phyloP scores from a whole-genome alignment of 2,888 invertebrate genomes.

The Lycophotia porphyrea region DNA sequence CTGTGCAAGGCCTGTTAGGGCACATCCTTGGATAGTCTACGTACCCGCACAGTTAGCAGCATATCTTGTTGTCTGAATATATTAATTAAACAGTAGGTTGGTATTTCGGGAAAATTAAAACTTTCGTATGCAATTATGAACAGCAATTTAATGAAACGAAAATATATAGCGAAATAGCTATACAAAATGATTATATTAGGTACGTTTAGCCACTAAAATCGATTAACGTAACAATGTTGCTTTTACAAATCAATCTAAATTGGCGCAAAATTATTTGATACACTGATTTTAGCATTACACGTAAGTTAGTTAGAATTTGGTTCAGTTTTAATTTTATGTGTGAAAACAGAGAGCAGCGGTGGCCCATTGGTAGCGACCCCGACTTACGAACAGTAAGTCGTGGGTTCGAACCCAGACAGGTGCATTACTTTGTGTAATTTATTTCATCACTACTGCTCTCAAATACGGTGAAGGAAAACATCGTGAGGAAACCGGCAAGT shows the following conservation, averaged over 20 bases:
- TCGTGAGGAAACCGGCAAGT: too few species aligned
- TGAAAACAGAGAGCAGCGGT: neutral
- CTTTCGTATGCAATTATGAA: neutral
- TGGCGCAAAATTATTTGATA: conserved; percentile 9
- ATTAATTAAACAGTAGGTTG: neutral
- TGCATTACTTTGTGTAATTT: too few species aligned
- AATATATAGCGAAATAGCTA: neutral
- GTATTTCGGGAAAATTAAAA: neutral
- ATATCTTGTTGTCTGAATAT: neutral
- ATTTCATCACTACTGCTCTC: too few species aligned
- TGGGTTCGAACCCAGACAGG: too few species aligned
- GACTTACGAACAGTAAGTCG: too few species aligned
- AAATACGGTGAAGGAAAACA: too few species aligned
- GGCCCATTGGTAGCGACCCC: too few species aligned
- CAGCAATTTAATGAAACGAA: neutral
- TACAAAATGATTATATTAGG: neutral
- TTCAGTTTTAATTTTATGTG: too few species aligned
- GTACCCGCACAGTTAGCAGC: neutral
- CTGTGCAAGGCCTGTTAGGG: neutral
- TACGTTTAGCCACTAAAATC: conserved; percentile 12
- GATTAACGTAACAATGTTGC: neutral
- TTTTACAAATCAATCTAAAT: conserved; percentile 20
- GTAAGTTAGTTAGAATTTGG: neutral
- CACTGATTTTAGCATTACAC: neutral
- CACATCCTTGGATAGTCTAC: neutral